A percentile compares a stretch with the other conserved stretches of the same genome.
Conservation (phyloP, 2,797 vertebrate genomes). For the Sylvilagus floridanus region DNA sequence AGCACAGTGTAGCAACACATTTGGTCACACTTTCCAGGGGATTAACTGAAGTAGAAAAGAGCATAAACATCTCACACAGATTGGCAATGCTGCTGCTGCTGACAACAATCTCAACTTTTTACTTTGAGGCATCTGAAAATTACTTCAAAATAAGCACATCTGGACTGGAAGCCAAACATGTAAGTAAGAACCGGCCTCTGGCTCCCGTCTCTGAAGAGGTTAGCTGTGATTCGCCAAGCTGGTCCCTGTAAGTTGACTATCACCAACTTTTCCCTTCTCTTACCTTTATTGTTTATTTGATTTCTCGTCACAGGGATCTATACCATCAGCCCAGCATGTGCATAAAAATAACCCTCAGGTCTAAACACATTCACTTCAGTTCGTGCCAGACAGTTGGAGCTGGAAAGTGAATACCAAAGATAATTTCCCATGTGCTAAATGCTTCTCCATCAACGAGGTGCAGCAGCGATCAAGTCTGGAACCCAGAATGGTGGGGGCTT, state of each 20-base stretch:
- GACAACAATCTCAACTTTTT: constrained; percentile 22
- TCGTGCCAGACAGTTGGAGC: constrained; percentile 14
- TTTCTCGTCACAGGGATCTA: constrained; percentile 50
- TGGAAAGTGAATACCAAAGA: not conserved
- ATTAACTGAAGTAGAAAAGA: constrained; percentile 63
- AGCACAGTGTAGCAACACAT: constrained; percentile 33
- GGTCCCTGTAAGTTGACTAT: not conserved
- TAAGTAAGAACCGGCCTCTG: constrained; percentile 43
- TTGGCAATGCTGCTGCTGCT: not conserved
- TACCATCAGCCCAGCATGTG: constrained; percentile 37
- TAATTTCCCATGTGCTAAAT: not conserved
- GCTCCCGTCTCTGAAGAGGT: constrained; percentile 29
- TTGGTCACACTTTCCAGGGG: constrained; percentile 72
- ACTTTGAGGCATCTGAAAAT: constrained; percentile 52
- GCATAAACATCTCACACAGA: constrained; percentile 56
- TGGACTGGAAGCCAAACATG: constrained; percentile 53
- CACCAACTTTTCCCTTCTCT: constrained; percentile 14
- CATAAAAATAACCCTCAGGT: constrained; percentile 28
- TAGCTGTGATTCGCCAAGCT: constrained; percentile 28
- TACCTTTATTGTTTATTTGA: constrained; percentile 70
- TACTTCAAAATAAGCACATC: constrained; percentile 71
- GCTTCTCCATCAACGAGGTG: not conserved
- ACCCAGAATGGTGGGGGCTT: not conserved
- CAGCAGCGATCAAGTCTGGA: not conserved
- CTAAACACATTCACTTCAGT: constrained; percentile 46